A percentile compares a stretch with the other conserved stretches of the same genome.
phyloP scores from a whole-genome alignment of 2,113 vertebrate genomes.

The Oryzias curvinotus region DNA sequence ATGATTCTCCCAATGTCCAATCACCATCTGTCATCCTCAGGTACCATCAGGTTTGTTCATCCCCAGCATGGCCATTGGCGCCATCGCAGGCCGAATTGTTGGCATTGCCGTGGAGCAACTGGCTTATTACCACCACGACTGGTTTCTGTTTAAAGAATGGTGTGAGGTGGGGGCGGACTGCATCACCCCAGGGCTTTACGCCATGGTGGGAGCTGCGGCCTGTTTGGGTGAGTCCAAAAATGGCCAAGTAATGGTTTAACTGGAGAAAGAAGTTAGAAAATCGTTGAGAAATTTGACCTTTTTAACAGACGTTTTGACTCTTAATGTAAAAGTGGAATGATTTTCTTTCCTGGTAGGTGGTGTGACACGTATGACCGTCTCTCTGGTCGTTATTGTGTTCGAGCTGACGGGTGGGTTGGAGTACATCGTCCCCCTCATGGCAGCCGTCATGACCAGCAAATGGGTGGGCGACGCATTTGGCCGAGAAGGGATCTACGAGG shows the following conservation, averaged over 20 bases:
- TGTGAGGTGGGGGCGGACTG: constrained; percentile 97
- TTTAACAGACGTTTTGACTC: too few species aligned
- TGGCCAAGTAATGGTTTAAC: background rate
- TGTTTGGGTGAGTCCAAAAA: constrained; percentile 86
- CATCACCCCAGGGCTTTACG: constrained; percentile 97
- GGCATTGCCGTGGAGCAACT: constrained; percentile 97
- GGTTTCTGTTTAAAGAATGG: constrained; percentile 98
- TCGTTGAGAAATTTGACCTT: too few species aligned
- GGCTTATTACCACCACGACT: constrained; percentile 96
- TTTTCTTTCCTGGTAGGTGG: constrained; percentile 78
- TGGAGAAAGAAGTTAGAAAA: too few species aligned
- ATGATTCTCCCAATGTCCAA: background rate
- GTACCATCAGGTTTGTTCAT: constrained; percentile 96
- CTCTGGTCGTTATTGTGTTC: constrained; percentile 97
- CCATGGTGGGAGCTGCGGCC: constrained; percentile 97
- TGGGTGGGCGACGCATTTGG: constrained; percentile 99
- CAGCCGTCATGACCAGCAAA: constrained; percentile 99
- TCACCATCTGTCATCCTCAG: constrained; percentile 58
- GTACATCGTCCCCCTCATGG: constrained; percentile 99
- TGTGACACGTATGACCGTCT: constrained; percentile 98
- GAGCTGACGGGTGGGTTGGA: constrained; percentile 96
- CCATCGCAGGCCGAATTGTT: constrained; percentile 95
- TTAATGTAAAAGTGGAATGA: background rate
- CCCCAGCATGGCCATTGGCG: constrained; percentile 98
- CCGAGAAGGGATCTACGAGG: constrained; percentile 96